Evolutionary conservation across 2,888 invertebrate species (phyloP).

Genomic region (Agrotis ipsilon): DNA sequence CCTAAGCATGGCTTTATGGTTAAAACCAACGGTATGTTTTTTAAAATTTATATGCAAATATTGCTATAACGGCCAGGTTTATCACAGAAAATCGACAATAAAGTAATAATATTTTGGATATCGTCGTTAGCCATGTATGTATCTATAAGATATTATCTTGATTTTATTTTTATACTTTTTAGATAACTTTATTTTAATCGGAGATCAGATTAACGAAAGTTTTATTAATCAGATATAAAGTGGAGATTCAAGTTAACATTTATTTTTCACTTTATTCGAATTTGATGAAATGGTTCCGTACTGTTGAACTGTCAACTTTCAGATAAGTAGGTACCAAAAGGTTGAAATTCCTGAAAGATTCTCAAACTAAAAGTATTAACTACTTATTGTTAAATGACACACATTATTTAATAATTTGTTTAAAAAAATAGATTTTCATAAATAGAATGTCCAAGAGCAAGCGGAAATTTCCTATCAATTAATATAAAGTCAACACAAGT

Average conservation of each 20-base stretch:
- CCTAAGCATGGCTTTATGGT: constrained; percentile 79
- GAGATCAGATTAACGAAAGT: constrained; percentile 40
- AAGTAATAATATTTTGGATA: constrained; percentile 75
- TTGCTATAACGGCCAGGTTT: constrained; percentile 70
- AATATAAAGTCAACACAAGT: not conserved
- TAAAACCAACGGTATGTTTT: constrained; percentile 79
- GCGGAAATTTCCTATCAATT: too few species aligned
- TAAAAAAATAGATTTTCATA: too few species aligned
- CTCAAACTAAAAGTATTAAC: too few species aligned
- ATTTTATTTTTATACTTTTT: constrained; percentile 61
- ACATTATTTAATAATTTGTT: too few species aligned
- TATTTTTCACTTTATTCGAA: constrained; percentile 20
- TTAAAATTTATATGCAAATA: constrained; percentile 76
- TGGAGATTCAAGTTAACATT: constrained; percentile 23
- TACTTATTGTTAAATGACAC: too few species aligned
- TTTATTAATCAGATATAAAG: constrained; percentile 13
- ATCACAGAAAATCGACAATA: constrained; percentile 70
- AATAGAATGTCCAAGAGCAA: too few species aligned
- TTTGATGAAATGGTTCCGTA: too few species aligned
- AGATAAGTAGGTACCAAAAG: too few species aligned
- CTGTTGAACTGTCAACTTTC: too few species aligned
- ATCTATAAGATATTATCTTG: constrained; percentile 68
- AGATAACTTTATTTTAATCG: constrained; percentile 40
- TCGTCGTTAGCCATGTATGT: constrained; percentile 47
- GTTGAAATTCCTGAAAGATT: too few species aligned